Conservation (phyloP, 2,888 invertebrate species). For the Melanargia galathea region DNA sequence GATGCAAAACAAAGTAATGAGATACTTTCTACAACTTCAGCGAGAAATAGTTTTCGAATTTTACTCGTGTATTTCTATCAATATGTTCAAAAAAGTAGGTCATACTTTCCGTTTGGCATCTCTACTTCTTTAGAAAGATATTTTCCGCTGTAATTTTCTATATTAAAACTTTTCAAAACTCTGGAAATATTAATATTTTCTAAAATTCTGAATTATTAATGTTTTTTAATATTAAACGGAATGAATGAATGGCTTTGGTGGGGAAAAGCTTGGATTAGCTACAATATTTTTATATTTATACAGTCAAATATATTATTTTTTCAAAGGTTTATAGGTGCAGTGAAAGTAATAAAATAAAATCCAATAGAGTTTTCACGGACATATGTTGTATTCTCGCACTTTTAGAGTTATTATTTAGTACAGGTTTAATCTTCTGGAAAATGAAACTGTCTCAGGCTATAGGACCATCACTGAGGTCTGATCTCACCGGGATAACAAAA, state of each 20-base stretch:
- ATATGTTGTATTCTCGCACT: too few relatives aligned
- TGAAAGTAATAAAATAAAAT: too few relatives aligned
- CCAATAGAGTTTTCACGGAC: too few relatives aligned
- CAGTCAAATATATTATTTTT: too few relatives aligned
- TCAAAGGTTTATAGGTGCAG: too few relatives aligned
- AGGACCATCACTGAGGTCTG: too few relatives aligned
- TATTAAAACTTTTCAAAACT: slow-evolving; percentile 3
- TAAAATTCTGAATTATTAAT: not conserved
- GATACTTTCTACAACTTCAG: not conserved
- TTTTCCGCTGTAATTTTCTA: not conserved
- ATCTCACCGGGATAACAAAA: too few relatives aligned
- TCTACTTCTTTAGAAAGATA: slow-evolving; percentile 11
- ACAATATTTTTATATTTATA: too few relatives aligned
- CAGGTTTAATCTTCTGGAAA: too few relatives aligned
- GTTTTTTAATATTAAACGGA: not conserved
- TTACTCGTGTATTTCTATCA: slow-evolving; percentile 21
- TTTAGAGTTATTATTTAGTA: too few relatives aligned
- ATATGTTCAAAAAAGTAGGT: slow-evolving; percentile 22
- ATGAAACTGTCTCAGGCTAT: too few relatives aligned
- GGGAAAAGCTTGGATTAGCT: not conserved
- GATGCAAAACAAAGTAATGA: not conserved
- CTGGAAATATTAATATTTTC: not conserved
- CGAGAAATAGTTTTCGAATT: slow-evolving; percentile 10
- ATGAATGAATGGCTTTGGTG: not conserved
- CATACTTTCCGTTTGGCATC: slow-evolving; percentile 6